A percentile compares a stretch with the other conserved stretches of the same genome.
These are phyloP conservation scores for Hypsibius dujardini DNA, from an alignment of 1,140 invertebrate species.

Conservation along the genomic window DNA sequence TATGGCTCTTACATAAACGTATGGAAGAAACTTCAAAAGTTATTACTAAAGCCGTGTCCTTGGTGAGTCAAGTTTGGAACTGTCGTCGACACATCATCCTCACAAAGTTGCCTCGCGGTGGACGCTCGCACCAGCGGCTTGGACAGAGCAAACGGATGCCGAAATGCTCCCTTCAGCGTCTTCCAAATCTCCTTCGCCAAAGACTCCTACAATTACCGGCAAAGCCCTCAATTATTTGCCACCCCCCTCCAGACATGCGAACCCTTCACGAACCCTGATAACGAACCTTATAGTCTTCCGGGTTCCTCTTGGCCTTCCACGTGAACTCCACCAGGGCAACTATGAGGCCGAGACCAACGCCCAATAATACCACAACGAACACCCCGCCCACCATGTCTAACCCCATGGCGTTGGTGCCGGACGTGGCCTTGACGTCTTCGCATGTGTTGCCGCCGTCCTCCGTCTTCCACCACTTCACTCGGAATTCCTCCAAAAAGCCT, in stretches of 20 bases:
- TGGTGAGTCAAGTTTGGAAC: not conserved
- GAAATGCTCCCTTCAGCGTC: not conserved
- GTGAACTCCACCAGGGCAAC: conserved; percentile 53
- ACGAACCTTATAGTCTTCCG: conserved; percentile 50
- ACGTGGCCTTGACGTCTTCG: conserved; percentile 16
- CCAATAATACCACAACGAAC: conserved; percentile 38
- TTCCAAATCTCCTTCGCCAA: not conserved
- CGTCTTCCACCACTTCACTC: conserved; percentile 22
- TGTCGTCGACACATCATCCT: not conserved
- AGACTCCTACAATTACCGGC: not conserved
- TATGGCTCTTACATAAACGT: too few species aligned
- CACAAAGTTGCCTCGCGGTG: not conserved
- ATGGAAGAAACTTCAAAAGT: too few species aligned
- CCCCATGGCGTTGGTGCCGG: conserved; percentile 25
- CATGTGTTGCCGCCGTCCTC: conserved; percentile 11
- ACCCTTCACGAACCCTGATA: conserved; percentile 25
- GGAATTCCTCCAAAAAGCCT: conserved; percentile 21
- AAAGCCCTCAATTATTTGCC: not conserved
- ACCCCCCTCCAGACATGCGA: not conserved
- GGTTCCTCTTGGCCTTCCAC: conserved; percentile 58
- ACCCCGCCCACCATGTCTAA: conserved; percentile 36
- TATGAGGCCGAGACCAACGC: conserved; percentile 31
- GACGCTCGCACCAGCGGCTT: not conserved
- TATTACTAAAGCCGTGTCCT: not conserved
- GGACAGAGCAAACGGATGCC: not conserved